These are phyloP conservation scores for Hepsetus odoe DNA, from an alignment of 2,113 vertebrate species.

Conservation along the genomic window DNA sequence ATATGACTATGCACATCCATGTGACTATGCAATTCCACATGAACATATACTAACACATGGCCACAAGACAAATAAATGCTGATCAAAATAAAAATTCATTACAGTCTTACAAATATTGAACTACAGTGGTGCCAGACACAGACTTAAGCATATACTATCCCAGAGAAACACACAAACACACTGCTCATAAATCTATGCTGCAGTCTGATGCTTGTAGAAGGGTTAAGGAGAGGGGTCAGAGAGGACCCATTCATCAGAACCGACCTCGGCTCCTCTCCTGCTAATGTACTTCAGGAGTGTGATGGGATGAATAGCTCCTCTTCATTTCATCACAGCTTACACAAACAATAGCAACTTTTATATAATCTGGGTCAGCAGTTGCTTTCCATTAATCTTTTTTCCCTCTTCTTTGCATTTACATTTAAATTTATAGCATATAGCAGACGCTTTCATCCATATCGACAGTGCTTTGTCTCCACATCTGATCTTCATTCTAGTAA, in stretches of 20 bases:
- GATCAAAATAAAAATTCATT: slow-evolving; percentile 56
- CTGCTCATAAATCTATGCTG: slow-evolving; percentile 70
- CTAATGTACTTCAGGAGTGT: slow-evolving; percentile 63
- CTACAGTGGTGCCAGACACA: slow-evolving; percentile 49
- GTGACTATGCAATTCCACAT: neutral
- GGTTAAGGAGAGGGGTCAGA: slow-evolving; percentile 59
- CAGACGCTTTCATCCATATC: no score
- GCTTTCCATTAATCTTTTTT: neutral
- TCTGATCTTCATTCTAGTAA: no score
- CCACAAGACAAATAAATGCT: slow-evolving; percentile 36
- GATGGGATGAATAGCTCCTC: slow-evolving; percentile 35
- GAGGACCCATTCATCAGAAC: slow-evolving; percentile 69
- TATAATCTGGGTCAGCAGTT: slow-evolving; percentile 6
- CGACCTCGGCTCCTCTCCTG: slow-evolving; percentile 52
- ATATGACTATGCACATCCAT: neutral
- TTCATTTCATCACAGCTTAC: slow-evolving; percentile 6
- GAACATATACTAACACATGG: slow-evolving; percentile 54
- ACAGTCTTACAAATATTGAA: slow-evolving; percentile 51
- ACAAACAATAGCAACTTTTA: slow-evolving; percentile 7
- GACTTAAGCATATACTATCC: slow-evolving; percentile 38
- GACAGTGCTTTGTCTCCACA: no score
- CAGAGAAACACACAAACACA: slow-evolving; percentile 55
- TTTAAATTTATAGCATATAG: no score
- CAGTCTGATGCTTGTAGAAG: slow-evolving; percentile 58
- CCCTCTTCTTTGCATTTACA: no score